Conservation (phyloP, 2,797 vertebrate genomes). For the Pyrocephalus nanus region DNA sequence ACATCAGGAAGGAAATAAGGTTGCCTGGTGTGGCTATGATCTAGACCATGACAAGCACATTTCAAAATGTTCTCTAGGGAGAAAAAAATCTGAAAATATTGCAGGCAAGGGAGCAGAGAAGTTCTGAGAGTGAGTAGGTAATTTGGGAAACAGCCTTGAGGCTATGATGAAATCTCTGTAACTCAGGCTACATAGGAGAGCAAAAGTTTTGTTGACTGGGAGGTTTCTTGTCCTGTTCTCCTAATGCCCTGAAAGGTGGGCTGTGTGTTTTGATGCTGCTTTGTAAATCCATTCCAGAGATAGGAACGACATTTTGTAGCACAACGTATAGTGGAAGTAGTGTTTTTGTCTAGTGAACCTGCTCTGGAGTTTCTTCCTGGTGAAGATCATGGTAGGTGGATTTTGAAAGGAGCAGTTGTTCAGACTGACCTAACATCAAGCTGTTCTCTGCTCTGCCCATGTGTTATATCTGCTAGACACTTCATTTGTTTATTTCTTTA, state of each 20-base stretch:
- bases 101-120: background rate
- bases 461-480: background rate
- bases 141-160: constrained; percentile 8
- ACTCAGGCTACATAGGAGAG: background rate
- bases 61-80: constrained; percentile 11
- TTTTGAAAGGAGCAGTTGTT: background rate
- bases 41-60: constrained; percentile 9
- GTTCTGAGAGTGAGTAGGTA: background rate
- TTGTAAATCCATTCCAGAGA: background rate
- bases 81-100: constrained; percentile 18
- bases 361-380: background rate
- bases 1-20: constrained; percentile 32
- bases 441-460: background rate
- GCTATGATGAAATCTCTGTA: background rate
- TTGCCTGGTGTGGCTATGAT: constrained; percentile 51
- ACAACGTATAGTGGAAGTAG: background rate
- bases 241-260: background rate
- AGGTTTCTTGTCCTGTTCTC: background rate
- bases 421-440: background rate
- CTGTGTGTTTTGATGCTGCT: background rate
- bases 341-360: background rate
- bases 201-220: background rate
- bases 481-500: background rate
- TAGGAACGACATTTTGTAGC: background rate
- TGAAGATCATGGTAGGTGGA: background rate